phyloP scores from a whole-genome alignment of 1,140 invertebrate genomes.

The Drosophila yakuba region DNA sequence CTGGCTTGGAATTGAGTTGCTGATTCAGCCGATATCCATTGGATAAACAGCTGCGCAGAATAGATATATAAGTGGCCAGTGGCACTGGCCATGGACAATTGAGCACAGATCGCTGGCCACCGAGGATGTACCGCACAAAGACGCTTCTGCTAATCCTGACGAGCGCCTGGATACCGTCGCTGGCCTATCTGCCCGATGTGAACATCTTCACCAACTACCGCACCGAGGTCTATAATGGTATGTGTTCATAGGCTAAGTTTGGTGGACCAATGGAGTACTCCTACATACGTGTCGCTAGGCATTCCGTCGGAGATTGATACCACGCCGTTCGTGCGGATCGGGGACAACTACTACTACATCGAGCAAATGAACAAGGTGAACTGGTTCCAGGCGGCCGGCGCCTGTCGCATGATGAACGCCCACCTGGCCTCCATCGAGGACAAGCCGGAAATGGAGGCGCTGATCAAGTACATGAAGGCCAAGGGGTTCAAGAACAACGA shows the following conservation, averaged over 20 bases:
- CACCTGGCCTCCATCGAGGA: constrained; percentile 70
- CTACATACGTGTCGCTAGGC: constrained; percentile 3
- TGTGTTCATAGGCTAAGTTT: background rate
- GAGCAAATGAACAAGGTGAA: constrained; percentile 71
- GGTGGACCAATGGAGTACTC: too few relatives aligned
- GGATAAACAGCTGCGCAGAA: background rate
- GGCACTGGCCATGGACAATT: background rate
- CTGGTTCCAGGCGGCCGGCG: constrained; percentile 69
- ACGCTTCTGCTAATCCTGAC: constrained; percentile 33
- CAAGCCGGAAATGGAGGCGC: constrained; percentile 67
- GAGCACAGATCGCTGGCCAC: background rate
- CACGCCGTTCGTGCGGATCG: constrained; percentile 62
- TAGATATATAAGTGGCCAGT: constrained; percentile 14
- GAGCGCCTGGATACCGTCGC: constrained; percentile 13
- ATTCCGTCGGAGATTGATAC: constrained; percentile 70
- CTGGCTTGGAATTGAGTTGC: constrained; percentile 1
- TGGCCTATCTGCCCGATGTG: constrained; percentile 58
- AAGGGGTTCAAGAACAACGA: constrained; percentile 71
- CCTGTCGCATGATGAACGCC: constrained; percentile 74
- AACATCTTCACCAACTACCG: constrained; percentile 73
- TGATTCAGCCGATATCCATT: constrained; percentile 12
- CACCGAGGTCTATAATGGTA: constrained; percentile 70
- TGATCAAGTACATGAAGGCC: constrained; percentile 61
- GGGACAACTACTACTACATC: constrained; percentile 71
- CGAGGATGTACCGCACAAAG: constrained; percentile 3